These are phyloP conservation scores for Magallana gigas DNA, from an alignment of 1,140 invertebrate species.

Conservation along the genomic window DNA sequence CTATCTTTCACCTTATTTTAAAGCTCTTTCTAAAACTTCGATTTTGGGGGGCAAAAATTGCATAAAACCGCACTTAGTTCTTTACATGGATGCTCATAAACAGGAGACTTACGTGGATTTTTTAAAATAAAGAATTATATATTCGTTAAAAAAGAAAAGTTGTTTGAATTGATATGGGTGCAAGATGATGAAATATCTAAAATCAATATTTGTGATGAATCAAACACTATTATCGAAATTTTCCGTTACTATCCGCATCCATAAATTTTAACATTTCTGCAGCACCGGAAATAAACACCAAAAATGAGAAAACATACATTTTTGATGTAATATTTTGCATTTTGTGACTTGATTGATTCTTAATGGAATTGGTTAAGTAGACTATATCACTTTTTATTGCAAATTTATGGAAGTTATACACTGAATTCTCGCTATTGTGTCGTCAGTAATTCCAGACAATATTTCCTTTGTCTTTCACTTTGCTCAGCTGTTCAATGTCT, in stretches of 20 bases:
- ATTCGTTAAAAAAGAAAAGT: no score
- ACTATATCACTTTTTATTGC: neutral
- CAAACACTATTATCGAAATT: neutral
- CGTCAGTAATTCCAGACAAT: no score
- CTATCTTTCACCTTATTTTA: no score
- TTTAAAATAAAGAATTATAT: no score
- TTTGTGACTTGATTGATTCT: neutral
- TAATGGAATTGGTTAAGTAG: neutral
- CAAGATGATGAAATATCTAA: no score
- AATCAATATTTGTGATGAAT: no score
- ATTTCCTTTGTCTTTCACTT: conserved; percentile 21
- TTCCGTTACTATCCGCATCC: neutral
- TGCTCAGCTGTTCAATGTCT: conserved; percentile 1
- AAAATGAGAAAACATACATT: conserved; percentile 27
- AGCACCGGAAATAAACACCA: conserved; percentile 28
- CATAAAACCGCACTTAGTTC: no score
- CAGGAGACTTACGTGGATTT: no score
- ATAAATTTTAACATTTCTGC: neutral
- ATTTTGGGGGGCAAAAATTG: no score
- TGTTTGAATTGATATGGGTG: no score
- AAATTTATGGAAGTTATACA: neutral
- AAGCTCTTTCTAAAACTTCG: no score
- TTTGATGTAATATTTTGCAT: conserved; percentile 21
- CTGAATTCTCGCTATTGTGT: neutral
- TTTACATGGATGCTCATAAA: no score